Evolutionary conservation across 1,140 invertebrate species (phyloP).

Genomic region (Bombus sibiricus): DNA sequence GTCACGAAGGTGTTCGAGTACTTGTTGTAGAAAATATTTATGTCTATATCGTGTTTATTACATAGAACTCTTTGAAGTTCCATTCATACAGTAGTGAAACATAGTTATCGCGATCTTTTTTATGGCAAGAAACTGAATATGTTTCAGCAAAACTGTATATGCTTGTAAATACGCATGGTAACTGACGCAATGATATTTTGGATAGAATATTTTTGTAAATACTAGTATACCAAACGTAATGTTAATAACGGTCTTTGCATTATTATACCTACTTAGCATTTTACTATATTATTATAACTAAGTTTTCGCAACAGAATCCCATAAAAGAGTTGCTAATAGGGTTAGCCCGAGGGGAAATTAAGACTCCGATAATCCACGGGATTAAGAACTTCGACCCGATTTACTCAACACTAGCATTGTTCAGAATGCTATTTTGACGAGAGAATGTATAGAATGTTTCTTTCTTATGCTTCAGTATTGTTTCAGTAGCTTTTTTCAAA

Average conservation of each 20-base stretch:
- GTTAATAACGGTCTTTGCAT: not conserved
- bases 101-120: too few relatives aligned
- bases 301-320: not conserved
- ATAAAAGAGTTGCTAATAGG: not conserved
- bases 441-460: not conserved
- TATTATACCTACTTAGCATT: not conserved
- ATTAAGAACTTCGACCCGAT: slow-evolving; percentile 1
- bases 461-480: not conserved
- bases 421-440: not conserved
- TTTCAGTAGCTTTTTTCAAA: not conserved
- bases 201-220: too few relatives aligned
- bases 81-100: too few relatives aligned
- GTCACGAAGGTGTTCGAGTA: too few relatives aligned
- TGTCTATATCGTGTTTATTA: too few relatives aligned
- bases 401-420: not conserved
- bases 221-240: too few relatives aligned
- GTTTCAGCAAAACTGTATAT: too few relatives aligned
- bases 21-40: too few relatives aligned
- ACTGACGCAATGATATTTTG: too few relatives aligned
- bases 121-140: too few relatives aligned
- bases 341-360: not conserved
- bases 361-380: not conserved
- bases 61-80: too few relatives aligned
- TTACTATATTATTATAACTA: not conserved
- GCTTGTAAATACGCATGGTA: too few relatives aligned